These are phyloP conservation scores for Kradibia gibbosae DNA, from an alignment of 1,140 invertebrate genomes.

Conservation along the genomic window DNA sequence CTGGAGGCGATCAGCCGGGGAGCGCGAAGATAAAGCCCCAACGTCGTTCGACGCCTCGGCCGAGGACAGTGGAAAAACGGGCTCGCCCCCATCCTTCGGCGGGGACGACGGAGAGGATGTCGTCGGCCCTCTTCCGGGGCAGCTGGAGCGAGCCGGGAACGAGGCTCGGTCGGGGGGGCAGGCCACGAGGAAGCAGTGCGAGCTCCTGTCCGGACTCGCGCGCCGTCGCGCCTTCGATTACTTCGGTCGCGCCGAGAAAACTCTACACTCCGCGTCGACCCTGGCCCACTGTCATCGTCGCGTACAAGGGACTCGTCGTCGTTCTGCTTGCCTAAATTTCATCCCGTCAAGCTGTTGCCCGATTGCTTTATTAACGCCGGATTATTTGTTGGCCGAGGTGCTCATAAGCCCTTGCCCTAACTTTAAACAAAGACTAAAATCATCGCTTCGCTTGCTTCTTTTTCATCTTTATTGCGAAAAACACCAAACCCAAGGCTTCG, in stretches of 20 bases:
- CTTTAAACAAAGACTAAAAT: too few species aligned
- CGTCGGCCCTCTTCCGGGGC: background rate
- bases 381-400: too few species aligned
- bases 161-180: background rate
- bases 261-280: background rate
- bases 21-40: background rate
- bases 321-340: too few species aligned
- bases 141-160: background rate
- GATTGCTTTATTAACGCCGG: too few species aligned
- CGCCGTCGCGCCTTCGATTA: background rate
- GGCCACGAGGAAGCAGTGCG: background rate
- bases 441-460: too few species aligned
- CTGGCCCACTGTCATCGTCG: background rate
- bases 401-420: too few species aligned
- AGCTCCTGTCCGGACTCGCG: background rate
- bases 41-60: background rate
- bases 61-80: background rate
- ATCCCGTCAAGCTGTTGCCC: too few species aligned
- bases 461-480: background rate
- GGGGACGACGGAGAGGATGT: background rate
- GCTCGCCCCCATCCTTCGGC: background rate
- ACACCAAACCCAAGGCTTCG: background rate
- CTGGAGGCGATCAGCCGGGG: background rate
- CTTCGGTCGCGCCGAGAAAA: slow-evolving; percentile 13
- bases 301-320: too few species aligned